Evolutionary conservation across 2,113 vertebrate species (phyloP).

Genomic region (Misgurnus mizolepis): DNA sequence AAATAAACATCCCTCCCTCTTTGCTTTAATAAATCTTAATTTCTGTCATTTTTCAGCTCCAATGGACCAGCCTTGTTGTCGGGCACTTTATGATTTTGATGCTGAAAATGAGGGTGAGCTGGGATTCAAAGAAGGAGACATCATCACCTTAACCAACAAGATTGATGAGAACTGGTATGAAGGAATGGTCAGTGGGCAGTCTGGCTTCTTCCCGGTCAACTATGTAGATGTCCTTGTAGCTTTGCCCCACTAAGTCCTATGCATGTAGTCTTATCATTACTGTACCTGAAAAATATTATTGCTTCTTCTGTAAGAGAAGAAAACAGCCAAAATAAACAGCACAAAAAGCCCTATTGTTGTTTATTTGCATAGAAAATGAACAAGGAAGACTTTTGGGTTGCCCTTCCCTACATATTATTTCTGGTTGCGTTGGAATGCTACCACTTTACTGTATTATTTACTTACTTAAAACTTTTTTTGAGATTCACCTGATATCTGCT

Average conservation of each 20-base stretch:
- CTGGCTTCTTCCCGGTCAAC: conserved; percentile 98
- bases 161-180: conserved; percentile 99
- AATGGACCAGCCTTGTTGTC: conserved; percentile 96
- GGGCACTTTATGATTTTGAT: conserved; percentile 95
- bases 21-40: conserved; percentile 38
- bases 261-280: not conserved
- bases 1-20: conserved; percentile 24
- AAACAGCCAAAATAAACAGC: conserved; percentile 33
- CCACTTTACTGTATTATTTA: conserved; percentile 7
- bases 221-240: conserved; percentile 97
- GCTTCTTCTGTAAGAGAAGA: conserved; percentile 35
- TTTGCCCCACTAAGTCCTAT: conserved; percentile 85
- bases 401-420: not conserved
- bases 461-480: not conserved
- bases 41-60: conserved; percentile 69
- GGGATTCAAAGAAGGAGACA: conserved; percentile 96
- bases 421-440: conserved; percentile 2
- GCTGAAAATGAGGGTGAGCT: conserved; percentile 98
- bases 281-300: conserved; percentile 1
- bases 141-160: conserved; percentile 97
- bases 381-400: not conserved
- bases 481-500: conserved; percentile 16
- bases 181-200: conserved; percentile 94
- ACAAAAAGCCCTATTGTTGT: not conserved
- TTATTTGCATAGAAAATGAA: conserved; percentile 1